Conservation (phyloP, 2,888 invertebrate species). For the Pseudococcus jackbeardsleyi region DNA sequence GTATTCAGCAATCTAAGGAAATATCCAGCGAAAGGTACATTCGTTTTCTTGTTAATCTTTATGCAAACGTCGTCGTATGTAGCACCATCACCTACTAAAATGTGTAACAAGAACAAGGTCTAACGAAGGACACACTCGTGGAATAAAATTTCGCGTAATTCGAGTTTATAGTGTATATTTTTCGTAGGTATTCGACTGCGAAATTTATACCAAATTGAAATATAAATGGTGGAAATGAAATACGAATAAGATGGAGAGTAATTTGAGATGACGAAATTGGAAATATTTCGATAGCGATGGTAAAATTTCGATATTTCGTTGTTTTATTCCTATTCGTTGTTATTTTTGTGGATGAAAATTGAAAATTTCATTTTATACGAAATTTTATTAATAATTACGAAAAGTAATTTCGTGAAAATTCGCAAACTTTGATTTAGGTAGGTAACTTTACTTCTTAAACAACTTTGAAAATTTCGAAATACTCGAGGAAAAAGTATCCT, state of each 20-base stretch:
- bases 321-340: background rate
- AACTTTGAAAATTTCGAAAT: too few relatives aligned
- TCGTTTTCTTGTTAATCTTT: conserved; percentile 6
- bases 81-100: background rate
- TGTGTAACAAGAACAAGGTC: background rate
- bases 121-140: background rate
- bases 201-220: background rate
- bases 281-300: background rate
- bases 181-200: too few relatives aligned
- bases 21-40: background rate
- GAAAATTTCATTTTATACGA: too few relatives aligned
- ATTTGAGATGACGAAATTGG: background rate
- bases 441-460: too few relatives aligned
- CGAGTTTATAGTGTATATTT: background rate
- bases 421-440: too few relatives aligned
- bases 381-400: too few relatives aligned
- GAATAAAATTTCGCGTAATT: background rate
- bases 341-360: too few relatives aligned
- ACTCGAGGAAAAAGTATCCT: background rate
- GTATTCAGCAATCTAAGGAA: background rate
- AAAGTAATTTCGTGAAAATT: too few relatives aligned
- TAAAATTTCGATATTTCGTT: background rate
- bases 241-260: background rate
- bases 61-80: background rate
- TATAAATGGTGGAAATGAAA: background rate